These are phyloP conservation scores for Alectoris magna DNA, from an alignment of 2,797 vertebrate genomes.

Conservation along the genomic window DNA sequence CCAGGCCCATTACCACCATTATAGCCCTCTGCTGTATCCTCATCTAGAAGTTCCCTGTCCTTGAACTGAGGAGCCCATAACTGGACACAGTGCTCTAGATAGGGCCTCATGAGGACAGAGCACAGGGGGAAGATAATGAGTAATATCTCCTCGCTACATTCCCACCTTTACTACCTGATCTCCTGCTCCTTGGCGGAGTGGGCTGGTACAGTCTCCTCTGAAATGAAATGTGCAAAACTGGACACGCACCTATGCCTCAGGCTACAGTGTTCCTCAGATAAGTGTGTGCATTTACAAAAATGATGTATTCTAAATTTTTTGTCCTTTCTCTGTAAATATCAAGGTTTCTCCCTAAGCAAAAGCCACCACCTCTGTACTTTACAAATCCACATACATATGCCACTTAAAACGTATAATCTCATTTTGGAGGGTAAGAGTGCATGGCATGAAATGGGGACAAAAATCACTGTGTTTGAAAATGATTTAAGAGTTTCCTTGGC, in stretches of 20 bases:
- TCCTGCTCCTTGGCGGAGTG: rapidly evolving
- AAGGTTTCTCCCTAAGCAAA: neutral
- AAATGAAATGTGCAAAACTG: neutral
- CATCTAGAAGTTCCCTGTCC: neutral
- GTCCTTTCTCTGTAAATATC: neutral
- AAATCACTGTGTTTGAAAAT: neutral
- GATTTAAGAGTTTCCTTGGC: neutral
- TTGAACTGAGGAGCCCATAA: neutral
- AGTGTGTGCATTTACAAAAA: neutral
- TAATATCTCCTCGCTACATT: neutral
- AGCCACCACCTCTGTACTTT: neutral
- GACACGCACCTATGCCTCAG: rapidly evolving
- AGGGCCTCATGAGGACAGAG: neutral
- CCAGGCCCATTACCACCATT: neutral
- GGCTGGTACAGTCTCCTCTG: neutral
- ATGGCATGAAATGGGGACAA: rapidly evolving
- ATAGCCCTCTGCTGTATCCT: no score
- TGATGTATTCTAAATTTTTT: neutral
- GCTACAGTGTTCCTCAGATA: neutral
- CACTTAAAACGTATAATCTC: neutral
- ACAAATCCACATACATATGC: rapidly evolving
- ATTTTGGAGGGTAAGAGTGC: neutral
- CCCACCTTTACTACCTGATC: rapidly evolving
- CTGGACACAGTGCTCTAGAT: neutral
- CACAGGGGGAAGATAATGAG: neutral